Evolutionary conservation across 2,797 vertebrate species (phyloP), one percentile per base, ranked within the genome.

Genomic region (Cephalopachus bancanus): DNA sequence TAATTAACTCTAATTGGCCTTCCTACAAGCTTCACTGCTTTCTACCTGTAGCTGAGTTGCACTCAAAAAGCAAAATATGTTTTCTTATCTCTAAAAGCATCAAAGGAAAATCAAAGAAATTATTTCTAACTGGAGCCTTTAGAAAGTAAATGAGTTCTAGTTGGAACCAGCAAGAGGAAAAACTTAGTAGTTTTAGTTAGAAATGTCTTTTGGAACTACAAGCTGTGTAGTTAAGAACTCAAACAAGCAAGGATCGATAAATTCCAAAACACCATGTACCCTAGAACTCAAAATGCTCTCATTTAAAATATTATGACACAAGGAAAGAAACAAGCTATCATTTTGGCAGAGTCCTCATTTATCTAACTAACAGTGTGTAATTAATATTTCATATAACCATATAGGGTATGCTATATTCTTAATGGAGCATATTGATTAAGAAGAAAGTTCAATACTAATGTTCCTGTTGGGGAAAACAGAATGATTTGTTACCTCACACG

Each of bases 381-480:
- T 98, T 98, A 98, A 96, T 98, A 98, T 98, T 99, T 98, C 97
- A 98, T 97, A 97, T 96, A 81, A 89, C 94, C 87, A 98, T 89
- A 94, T 67, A 91, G 95, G 97, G 94, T 74, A 93, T 89, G 78
- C 97, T 97, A 96, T 89, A 93, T 98, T 98, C 98, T 97, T 98
- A 97, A 98, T 97, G 98, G 98, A 95, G 76, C 80, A 12, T 96
- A 98, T 95, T 98, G 98, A 98, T 98, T 98, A 98, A 98, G 96
- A 91, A 96, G 96, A 57, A 97, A 98, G 97, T 95, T 96, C 96
- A 98, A 96, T 26, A 95, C 79, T 98, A 96, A 19, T 8, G 12
- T 65, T 93, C 98, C 98, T 98, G 94, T 8, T 98, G 97, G 96
- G 97, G 84, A 97, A 98, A 96, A 83, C 89, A 20, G 95, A 98